phyloP scores from a whole-genome alignment of 2,797 vertebrate genomes.

The Lagorchestes hirsutus region DNA sequence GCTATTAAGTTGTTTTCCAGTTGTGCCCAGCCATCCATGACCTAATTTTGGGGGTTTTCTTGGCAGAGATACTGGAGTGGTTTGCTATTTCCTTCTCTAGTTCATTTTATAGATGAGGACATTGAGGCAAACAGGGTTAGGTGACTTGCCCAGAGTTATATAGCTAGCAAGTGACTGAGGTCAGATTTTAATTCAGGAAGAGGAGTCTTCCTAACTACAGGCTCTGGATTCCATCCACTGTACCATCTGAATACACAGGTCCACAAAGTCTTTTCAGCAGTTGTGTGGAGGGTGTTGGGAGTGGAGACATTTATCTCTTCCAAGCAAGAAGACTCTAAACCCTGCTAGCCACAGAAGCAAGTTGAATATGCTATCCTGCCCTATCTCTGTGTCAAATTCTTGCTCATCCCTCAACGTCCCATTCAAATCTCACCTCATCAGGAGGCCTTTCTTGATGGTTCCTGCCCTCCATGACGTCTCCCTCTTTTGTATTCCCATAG shows the following conservation, averaged over 20 bases:
- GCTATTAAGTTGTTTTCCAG: background rate
- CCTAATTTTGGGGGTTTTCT: background rate
- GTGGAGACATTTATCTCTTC: background rate
- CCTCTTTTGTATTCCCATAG: background rate
- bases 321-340: background rate
- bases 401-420: background rate
- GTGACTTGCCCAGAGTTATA: background rate
- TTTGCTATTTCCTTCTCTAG: background rate
- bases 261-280: background rate
- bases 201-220: background rate
- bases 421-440: background rate
- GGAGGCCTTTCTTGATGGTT: background rate
- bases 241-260: background rate
- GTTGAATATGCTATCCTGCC: background rate
- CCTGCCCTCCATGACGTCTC: background rate
- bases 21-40: background rate
- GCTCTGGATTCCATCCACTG: background rate
- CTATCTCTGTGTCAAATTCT: background rate
- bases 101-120: background rate
- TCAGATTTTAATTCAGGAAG: background rate
- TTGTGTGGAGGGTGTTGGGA: background rate
- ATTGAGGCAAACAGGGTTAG: background rate
- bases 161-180: background rate
- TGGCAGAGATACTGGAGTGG: background rate
- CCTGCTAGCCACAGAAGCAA: background rate